A percentile compares a stretch with the other conserved stretches of the same genome.
These are phyloP conservation scores for Meriones unguiculatus DNA, from an alignment of 2,113 vertebrate species.

Conservation along the genomic window DNA sequence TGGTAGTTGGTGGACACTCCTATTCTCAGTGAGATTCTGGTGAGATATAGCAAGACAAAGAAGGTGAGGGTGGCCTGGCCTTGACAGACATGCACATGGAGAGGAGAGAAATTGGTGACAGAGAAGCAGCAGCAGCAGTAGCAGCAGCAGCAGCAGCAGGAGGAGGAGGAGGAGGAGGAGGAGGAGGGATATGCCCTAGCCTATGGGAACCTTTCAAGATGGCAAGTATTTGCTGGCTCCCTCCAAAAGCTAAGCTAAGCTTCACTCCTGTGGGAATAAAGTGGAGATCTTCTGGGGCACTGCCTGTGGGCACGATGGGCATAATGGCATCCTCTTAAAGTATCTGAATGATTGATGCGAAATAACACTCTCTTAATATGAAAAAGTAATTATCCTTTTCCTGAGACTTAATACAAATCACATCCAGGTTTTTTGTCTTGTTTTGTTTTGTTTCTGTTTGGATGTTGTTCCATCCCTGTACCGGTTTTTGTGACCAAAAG, in stretches of 20 bases:
- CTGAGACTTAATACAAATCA: neutral
- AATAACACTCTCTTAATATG: conserved; percentile 51
- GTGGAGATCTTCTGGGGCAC: neutral
- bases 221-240: neutral
- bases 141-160: too few relatives aligned
- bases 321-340: neutral
- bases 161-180: too few relatives aligned
- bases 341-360: too few relatives aligned
- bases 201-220: neutral
- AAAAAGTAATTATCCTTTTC: neutral
- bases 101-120: too few relatives aligned
- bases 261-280: neutral
- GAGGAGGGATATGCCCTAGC: neutral
- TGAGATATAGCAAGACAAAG: neutral
- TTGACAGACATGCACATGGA: neutral
- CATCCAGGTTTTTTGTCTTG: neutral
- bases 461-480: neutral
- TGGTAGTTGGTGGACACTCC: neutral
- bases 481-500: neutral
- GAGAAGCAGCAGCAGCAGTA: neutral
- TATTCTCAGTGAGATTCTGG: neutral
- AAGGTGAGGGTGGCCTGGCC: neutral
- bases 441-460: neutral
- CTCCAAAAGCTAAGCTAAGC: neutral
- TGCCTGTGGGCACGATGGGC: neutral